phyloP scores from a whole-genome alignment of 2,797 vertebrate species.

The Trachops cirrhosus region DNA sequence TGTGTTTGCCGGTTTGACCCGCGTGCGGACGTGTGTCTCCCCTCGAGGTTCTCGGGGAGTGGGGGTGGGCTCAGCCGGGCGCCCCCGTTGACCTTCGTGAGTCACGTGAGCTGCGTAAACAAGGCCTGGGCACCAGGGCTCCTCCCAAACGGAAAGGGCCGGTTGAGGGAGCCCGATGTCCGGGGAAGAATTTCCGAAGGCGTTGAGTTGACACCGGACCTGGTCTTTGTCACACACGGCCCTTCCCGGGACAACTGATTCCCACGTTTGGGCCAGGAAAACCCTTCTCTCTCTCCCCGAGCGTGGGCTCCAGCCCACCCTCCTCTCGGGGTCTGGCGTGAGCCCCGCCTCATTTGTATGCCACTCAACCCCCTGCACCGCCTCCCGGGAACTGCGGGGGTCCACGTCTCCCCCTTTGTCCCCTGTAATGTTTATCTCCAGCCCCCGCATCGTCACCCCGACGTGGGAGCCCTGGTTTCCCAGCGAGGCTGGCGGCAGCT shows the following conservation, averaged over 20 bases:
- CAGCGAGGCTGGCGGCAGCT: too few relatives aligned
- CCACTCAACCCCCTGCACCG: background rate
- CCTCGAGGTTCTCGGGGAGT: background rate
- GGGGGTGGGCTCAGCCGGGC: background rate
- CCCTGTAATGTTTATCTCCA: background rate
- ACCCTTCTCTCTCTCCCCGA: background rate
- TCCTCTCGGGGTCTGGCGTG: background rate
- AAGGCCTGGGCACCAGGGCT: background rate
- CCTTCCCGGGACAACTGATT: background rate
- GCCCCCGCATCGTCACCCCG: too few relatives aligned
- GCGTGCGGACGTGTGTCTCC: background rate
- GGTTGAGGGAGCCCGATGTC: too few relatives aligned
- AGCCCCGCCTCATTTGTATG: background rate
- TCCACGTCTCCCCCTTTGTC: background rate
- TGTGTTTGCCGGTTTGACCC: too few relatives aligned
- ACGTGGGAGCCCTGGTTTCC: background rate
- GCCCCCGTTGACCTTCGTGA: background rate
- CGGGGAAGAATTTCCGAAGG: background rate
- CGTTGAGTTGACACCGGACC: background rate
- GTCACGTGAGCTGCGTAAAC: background rate
- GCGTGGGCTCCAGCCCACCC: background rate
- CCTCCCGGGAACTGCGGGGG: accelerated
- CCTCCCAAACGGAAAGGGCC: background rate
- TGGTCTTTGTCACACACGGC: too few relatives aligned
- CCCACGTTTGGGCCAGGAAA: background rate